Percentiles rank a stretch among this genome's conserved stretches.
These are phyloP conservation scores for Tamandua tetradactyla DNA, from an alignment of 2,797 vertebrate genomes.

Conservation along the genomic window DNA sequence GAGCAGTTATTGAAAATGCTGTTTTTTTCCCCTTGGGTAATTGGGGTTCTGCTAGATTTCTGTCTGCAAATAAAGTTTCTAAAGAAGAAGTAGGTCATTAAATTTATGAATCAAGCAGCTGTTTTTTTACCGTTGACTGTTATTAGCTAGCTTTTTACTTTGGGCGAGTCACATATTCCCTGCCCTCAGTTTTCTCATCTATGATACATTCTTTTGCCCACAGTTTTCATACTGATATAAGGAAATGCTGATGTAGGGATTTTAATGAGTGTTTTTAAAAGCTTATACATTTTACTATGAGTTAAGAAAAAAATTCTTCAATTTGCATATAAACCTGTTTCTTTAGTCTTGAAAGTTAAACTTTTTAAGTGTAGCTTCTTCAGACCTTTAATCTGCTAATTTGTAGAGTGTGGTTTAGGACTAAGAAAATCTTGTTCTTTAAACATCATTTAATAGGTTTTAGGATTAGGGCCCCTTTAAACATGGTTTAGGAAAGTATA, in stretches of 20 bases:
- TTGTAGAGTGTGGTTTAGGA: not conserved
- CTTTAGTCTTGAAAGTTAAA: slow-evolving; percentile 3
- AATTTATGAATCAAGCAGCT: not conserved
- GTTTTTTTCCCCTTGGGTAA: not conserved
- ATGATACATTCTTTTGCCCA: not conserved
- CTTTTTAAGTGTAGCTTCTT: not conserved
- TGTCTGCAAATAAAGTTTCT: not conserved
- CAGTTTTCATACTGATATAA: not conserved
- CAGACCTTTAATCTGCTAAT: not conserved
- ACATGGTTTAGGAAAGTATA: slow-evolving; percentile 1
- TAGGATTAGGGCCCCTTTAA: not conserved
- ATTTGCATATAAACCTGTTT: slow-evolving; percentile 1
- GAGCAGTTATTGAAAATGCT: not conserved
- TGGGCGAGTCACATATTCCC: not conserved
- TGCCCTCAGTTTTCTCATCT: not conserved
- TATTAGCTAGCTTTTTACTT: not conserved
- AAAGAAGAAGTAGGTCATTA: not conserved
- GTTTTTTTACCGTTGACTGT: not conserved
- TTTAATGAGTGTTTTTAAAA: slow-evolving; percentile 40
- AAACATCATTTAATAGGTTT: not conserved
- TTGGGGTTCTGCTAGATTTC: not conserved
- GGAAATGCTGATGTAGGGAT: not conserved
- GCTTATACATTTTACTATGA: slow-evolving; percentile 3
- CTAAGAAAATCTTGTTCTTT: not conserved
- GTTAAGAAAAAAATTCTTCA: not conserved